Evolutionary conservation across 92 coral and sea anemone genomes (phyloP).

Genomic region (Isaurus tuberculatus): DNA sequence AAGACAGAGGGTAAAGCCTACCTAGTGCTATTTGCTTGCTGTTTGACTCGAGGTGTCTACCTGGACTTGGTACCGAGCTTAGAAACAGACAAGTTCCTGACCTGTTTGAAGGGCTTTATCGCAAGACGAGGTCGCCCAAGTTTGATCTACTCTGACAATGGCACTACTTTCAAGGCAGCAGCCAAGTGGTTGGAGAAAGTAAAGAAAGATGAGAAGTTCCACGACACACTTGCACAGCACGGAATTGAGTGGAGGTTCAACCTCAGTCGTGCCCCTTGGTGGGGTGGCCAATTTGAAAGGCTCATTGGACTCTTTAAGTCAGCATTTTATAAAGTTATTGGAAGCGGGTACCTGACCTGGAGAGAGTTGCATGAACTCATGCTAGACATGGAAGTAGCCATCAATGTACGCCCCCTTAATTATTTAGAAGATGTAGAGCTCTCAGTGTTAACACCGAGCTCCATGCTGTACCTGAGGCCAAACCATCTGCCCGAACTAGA

Average conservation of each 20-base stretch:
- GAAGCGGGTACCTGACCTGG: not conserved
- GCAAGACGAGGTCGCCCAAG: slow-evolving; percentile 13
- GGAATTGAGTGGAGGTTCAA: slow-evolving; percentile 5
- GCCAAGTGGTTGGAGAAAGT: slow-evolving; percentile 14
- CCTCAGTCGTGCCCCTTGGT: no score
- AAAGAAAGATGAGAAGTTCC: slow-evolving; percentile 20
- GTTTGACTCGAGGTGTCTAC: slow-evolving; percentile 23
- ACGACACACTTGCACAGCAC: not conserved
- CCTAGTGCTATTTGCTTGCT: slow-evolving; percentile 15
- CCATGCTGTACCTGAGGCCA: slow-evolving; percentile 11
- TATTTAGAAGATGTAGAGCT: not conserved
- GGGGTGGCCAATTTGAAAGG: slow-evolving; percentile 20
- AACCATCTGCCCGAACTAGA: not conserved
- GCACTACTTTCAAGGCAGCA: slow-evolving; percentile 10
- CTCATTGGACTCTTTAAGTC: slow-evolving; percentile 12
- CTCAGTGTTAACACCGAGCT: no score
- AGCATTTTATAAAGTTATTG: slow-evolving; percentile 7
- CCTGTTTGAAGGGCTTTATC: slow-evolving; percentile 5
- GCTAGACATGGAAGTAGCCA: slow-evolving; percentile 8
- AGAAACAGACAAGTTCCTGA: slow-evolving; percentile 11
- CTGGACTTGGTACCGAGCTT: slow-evolving; percentile 20
- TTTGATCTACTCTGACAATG: not conserved
- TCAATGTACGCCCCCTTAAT: slow-evolving; percentile 7
- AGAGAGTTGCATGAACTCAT: slow-evolving; percentile 5
- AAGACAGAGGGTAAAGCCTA: slow-evolving; percentile 11